These are phyloP conservation scores for Drosophila birchii DNA, from an alignment of 2,888 invertebrate species.

Conservation along the genomic window DNA sequence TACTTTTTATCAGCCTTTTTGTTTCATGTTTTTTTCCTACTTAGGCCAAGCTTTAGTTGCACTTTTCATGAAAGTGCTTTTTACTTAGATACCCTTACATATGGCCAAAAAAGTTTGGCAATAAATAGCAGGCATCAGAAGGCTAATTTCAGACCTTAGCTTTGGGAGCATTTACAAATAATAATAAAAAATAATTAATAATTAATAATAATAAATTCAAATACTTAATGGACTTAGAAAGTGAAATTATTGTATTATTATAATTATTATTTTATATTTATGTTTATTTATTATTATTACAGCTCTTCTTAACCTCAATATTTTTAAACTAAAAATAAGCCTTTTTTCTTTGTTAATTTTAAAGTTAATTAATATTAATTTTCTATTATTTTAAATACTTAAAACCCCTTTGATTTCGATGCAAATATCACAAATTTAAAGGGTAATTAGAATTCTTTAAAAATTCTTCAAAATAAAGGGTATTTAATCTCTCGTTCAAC, in stretches of 20 bases:
- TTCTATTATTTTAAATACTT: too few species aligned
- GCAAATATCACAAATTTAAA: too few species aligned
- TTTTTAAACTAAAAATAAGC: too few species aligned
- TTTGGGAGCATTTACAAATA: background rate
- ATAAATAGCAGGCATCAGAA: background rate
- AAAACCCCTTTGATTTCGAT: too few species aligned
- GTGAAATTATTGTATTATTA: background rate
- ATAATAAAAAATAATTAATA: too few species aligned
- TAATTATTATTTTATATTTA: too few species aligned
- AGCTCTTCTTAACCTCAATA: too few species aligned
- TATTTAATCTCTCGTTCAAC: background rate
- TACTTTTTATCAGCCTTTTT: background rate
- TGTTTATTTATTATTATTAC: too few species aligned
- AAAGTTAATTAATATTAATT: too few species aligned
- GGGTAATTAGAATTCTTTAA: fast-evolving
- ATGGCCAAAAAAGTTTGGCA: background rate
- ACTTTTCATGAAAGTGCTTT: conserved; percentile 5
- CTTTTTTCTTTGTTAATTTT: too few species aligned
- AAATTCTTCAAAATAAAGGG: background rate
- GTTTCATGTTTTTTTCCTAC: background rate
- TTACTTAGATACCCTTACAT: background rate
- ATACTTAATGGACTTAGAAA: background rate
- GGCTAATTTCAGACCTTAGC: background rate
- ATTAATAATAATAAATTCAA: fast-evolving
- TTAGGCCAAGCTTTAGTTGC: conserved; percentile 11